Evolutionary conservation across 2,888 invertebrate species (phyloP), one percentile per base, ranked within the genome.

Genomic region (Automeris io): DNA sequence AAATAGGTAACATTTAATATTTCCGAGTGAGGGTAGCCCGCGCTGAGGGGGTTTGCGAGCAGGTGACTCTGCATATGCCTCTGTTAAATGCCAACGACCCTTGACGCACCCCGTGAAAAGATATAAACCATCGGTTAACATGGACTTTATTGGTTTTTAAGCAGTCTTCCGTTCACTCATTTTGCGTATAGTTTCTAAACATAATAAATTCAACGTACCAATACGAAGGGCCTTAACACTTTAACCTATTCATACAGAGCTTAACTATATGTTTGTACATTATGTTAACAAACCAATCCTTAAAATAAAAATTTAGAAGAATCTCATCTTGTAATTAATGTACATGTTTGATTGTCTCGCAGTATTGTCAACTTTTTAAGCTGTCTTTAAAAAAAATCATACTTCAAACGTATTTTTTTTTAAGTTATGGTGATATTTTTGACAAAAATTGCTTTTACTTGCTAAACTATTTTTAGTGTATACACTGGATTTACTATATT

Each of bases 1-100:
- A 63, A 68, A 70, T 77, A 71, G 72, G 80, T 80, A 80, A 81
- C 77, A 82, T 79, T 82, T 78, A 79, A 81, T 81, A 80, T 76
- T 74, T 73, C 72, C 70, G 65, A 58, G 66, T 61, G 47, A 70
- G 74, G 69, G 63, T 61, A 59, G 52, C 46, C 58, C 49, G 57
- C 59, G 54, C 50, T 47, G 46, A 55, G 71, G 71, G 74, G 73
- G 64, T 56, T n/a, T 52, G 59, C 42, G 42, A 47, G 71, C 85
- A 85, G 85, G 85, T 83, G 85, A 73, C 69, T 71, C 54, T 63
- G 61, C 82, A 80, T 76, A 81, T 80, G 83, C 74, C 79, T 76
- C 74, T 77, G 72, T 55, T 61, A 67, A 75, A 78, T 80, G 83
- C 75, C 80, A 83, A 74, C 67, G 85, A 83, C 82, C 85, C 68